A percentile compares a stretch with the other conserved stretches of the same genome.
Evolutionary conservation across 2,888 invertebrate species (phyloP).

Genomic region (Chymomyza procnemis): DNA sequence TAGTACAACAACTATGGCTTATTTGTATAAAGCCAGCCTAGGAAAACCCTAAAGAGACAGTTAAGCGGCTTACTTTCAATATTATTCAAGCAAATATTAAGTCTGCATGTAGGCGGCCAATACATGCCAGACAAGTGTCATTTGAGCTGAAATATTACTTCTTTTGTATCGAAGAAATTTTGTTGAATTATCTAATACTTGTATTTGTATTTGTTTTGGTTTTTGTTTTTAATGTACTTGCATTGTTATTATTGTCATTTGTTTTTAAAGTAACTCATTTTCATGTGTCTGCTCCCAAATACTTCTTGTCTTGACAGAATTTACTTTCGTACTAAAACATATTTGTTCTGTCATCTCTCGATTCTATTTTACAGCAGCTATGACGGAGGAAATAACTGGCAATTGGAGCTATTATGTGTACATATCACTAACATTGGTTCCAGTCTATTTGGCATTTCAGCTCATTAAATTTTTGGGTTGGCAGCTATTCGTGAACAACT

Average conservation of each 20-base stretch:
- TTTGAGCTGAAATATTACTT: neutral
- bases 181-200: neutral
- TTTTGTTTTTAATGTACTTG: no score
- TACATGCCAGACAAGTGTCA: neutral
- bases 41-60: neutral
- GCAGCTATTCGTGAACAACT: slow-evolving; percentile 79
- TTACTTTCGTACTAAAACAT: neutral
- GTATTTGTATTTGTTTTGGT: neutral
- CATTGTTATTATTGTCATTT: neutral
- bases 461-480: slow-evolving; percentile 78
- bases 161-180: neutral
- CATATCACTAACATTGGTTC: slow-evolving; percentile 76
- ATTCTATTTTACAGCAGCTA: slow-evolving; percentile 68
- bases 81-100: neutral
- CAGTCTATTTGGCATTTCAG: slow-evolving; percentile 78
- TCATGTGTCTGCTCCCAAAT: no score
- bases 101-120: no score
- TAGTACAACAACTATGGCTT: neutral
- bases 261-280: neutral
- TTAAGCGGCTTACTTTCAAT: slow-evolving; percentile 1
- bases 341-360: slow-evolving; percentile 11
- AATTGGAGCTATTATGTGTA: slow-evolving; percentile 77
- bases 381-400: slow-evolving; percentile 78
- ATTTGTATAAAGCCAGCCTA: neutral
- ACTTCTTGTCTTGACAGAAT: neutral